phyloP scores from a whole-genome alignment of 2,113 vertebrate species.

The Chaetura pelagica region DNA sequence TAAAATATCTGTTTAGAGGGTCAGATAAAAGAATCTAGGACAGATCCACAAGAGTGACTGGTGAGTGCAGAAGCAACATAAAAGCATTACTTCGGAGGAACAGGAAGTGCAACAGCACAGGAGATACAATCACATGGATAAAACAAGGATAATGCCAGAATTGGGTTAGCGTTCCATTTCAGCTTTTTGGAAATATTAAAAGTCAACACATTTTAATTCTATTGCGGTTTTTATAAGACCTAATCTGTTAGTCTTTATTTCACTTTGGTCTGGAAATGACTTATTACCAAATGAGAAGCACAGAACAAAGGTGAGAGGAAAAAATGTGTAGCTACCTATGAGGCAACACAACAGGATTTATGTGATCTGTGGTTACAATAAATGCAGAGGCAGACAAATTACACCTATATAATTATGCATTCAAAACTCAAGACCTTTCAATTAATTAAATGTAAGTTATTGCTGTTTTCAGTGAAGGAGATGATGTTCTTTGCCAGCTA shows the following conservation, averaged over 20 bases:
- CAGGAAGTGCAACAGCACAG: neutral
- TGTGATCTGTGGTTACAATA: neutral
- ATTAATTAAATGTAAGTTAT: neutral
- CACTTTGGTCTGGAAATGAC: neutral
- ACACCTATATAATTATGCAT: neutral
- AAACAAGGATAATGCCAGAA: neutral
- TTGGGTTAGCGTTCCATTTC: neutral
- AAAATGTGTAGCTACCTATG: neutral
- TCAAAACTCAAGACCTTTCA: neutral
- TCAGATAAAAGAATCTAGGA: conserved; percentile 50
- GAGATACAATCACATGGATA: neutral
- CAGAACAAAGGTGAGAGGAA: conserved; percentile 12
- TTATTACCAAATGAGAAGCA: neutral
- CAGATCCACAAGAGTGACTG: neutral
- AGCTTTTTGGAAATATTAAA: neutral
- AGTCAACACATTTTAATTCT: neutral
- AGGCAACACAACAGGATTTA: neutral
- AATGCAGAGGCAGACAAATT: conserved; percentile 15
- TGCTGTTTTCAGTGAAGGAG: neutral
- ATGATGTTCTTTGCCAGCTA: neutral
- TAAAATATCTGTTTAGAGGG: neutral
- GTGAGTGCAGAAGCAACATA: neutral
- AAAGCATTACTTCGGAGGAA: conserved; percentile 4
- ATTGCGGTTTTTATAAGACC: neutral
- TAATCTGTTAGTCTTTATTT: neutral